A percentile compares a stretch with the other conserved stretches of the same genome.
These are phyloP conservation scores for Plusia festucae DNA, from an alignment of 2,888 invertebrate species.

Conservation along the genomic window DNA sequence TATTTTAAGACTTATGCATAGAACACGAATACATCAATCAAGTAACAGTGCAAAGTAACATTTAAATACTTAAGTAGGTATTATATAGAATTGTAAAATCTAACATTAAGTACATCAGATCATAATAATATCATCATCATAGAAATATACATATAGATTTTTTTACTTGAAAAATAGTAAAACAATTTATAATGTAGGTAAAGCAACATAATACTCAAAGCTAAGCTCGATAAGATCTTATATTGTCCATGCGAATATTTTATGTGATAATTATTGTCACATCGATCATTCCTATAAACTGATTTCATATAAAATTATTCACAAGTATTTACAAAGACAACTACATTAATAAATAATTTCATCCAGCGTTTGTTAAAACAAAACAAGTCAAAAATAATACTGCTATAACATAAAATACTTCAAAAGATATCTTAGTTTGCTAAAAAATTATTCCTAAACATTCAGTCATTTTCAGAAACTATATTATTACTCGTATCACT, in stretches of 20 bases:
- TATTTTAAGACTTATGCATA: constrained; percentile 39
- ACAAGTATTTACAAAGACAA: constrained; percentile 59
- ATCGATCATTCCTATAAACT: constrained; percentile 71
- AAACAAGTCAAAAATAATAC: constrained; percentile 68
- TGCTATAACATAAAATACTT: constrained; percentile 65
- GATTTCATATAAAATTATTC: constrained; percentile 59
- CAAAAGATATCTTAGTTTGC: constrained; percentile 42
- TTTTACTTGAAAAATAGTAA: constrained; percentile 33
- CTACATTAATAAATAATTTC: constrained; percentile 50
- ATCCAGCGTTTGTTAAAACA: constrained; percentile 45
- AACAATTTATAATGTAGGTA: constrained; percentile 40
- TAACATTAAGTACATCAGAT: constrained; percentile 53
- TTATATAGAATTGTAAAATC: constrained; percentile 39
- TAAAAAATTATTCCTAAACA: constrained; percentile 68
- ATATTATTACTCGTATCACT: constrained; percentile 75
- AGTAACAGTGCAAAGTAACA: constrained; percentile 57
- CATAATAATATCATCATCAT: constrained; percentile 16
- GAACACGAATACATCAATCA: constrained; percentile 48
- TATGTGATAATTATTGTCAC: constrained; percentile 87
- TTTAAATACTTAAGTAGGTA: constrained; percentile 42
- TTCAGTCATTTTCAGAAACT: constrained; percentile 84
- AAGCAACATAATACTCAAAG: constrained; percentile 64
- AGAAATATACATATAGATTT: constrained; percentile 9
- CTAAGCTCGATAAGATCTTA: constrained; percentile 82
- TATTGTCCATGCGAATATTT: constrained; percentile 82